These are phyloP conservation scores for Scomber japonicus DNA, from an alignment of 2,113 vertebrate species.

Conservation along the genomic window DNA sequence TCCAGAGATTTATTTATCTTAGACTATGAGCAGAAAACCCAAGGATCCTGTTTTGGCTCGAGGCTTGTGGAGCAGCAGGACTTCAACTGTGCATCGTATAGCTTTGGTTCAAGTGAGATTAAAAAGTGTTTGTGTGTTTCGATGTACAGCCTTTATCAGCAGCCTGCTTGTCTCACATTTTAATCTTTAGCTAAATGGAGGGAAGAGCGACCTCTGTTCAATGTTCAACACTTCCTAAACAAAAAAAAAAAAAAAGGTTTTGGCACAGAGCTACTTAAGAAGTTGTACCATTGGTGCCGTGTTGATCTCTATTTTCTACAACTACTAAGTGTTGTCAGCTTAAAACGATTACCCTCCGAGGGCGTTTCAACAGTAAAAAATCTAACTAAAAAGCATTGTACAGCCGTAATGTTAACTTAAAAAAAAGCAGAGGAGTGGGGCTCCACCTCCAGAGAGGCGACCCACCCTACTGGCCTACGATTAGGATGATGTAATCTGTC, in stretches of 20 bases:
- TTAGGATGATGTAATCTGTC: neutral
- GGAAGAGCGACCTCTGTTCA: neutral
- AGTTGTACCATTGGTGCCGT: neutral
- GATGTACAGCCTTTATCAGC: neutral
- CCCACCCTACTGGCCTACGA: neutral
- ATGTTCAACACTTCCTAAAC: neutral
- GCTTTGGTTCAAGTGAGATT: slow-evolving; percentile 47
- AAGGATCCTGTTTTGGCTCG: neutral
- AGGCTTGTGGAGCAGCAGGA: slow-evolving; percentile 7
- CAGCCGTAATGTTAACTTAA: neutral
- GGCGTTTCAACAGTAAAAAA: neutral
- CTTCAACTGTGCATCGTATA: neutral
- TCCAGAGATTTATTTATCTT: neutral
- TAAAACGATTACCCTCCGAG: neutral
- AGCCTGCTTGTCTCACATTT: neutral
- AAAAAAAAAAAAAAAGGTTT: neutral
- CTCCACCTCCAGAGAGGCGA: neutral
- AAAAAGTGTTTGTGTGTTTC: slow-evolving; percentile 17
- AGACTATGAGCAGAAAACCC: neutral
- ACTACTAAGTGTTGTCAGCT: slow-evolving; percentile 15
- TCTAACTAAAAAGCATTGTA: neutral
- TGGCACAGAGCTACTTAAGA: neutral
- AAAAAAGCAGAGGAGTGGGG: neutral
- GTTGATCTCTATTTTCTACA: slow-evolving; percentile 13
- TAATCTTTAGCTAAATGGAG: neutral